Conservation (phyloP, 2,797 vertebrate species). For the Cyprinodon diabolis region DNA sequence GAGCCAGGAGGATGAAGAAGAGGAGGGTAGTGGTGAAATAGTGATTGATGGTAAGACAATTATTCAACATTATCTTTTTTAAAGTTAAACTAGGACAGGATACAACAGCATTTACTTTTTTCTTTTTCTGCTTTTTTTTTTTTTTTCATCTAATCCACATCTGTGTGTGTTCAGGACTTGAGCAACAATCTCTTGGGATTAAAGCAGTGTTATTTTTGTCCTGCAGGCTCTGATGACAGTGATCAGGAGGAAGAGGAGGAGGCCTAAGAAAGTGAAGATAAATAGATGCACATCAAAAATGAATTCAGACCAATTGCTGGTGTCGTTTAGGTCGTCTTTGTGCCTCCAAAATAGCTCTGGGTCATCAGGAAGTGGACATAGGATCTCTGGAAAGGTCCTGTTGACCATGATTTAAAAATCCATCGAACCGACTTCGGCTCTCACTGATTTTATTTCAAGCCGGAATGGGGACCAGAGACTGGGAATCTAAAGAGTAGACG, state of each 20-base stretch:
- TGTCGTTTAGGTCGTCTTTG: neutral
- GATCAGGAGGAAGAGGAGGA: conserved; percentile 74
- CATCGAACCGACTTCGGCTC: neutral
- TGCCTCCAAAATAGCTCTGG: neutral
- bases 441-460: conserved; percentile 26
- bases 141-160: neutral
- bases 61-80: conserved; percentile 10
- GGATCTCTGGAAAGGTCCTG: neutral
- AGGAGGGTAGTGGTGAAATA: conserved; percentile 72
- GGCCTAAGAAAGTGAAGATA: conserved; percentile 3
- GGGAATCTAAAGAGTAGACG: conserved; percentile 46
- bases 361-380: neutral
- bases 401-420: neutral
- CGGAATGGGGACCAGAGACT: conserved; percentile 54
- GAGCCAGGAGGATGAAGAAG: conserved; percentile 71
- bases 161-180: neutral
- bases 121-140: neutral
- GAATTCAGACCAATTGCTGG: conserved; percentile 6
- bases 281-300: conserved; percentile 12
- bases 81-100: too few relatives aligned
- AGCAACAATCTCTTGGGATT: neutral
- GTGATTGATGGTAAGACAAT: conserved; percentile 77
- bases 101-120: neutral
- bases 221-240: conserved; percentile 78
- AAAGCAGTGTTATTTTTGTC: conserved; percentile 3